Base-by-base conservation (phyloP, 1,140 invertebrate species). In the Helicoverpa zea region DNA sequence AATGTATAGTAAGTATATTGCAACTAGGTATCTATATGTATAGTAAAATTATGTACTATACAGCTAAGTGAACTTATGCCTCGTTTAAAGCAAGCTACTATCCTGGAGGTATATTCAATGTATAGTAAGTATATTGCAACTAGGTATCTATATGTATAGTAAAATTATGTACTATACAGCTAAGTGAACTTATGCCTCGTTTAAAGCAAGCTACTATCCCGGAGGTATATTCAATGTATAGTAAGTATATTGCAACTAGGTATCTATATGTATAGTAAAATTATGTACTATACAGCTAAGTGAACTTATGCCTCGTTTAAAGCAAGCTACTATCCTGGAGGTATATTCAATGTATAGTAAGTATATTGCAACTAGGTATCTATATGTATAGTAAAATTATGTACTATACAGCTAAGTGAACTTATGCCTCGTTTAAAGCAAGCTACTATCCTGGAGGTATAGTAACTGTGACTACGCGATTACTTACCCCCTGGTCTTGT, bases 341-440 rank as follows among this genome's bases (percentile, higher is more conserved):
- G 23, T 23, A 23, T 23, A 23, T 23, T 23, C 2, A 23, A 23
- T 23, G 23, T 23, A 23, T 23, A 23, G 23, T 23, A 23, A 23
- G 23, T 23, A 23, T 1, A 23, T 23, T 23, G 23, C 23, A 23
- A 56, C 14, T 14, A 14, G 7, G 52, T 14, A 56, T 0, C 52
- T 56, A 1, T 56, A n/a, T 16, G 52, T 56, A 16, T 56, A 16
- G 16, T 56, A 14, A 16, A 4, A 16, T 4, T 56, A 43, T 7
- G 5, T 43, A 43, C 18, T 59, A 4, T 59, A 23, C 9, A 23
- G 56, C 35, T 18, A 10, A 18, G 63, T 12, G n/a, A 43, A 64
- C 30, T 43, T 49, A 68, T 68, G 64, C 43, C 12, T 68, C 64
- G 43, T 68, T 68, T 68, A 68, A 43, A 49, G 18, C 64, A 9